Conservation (phyloP, 2,888 invertebrate genomes). For the Brachyptera putata region DNA sequence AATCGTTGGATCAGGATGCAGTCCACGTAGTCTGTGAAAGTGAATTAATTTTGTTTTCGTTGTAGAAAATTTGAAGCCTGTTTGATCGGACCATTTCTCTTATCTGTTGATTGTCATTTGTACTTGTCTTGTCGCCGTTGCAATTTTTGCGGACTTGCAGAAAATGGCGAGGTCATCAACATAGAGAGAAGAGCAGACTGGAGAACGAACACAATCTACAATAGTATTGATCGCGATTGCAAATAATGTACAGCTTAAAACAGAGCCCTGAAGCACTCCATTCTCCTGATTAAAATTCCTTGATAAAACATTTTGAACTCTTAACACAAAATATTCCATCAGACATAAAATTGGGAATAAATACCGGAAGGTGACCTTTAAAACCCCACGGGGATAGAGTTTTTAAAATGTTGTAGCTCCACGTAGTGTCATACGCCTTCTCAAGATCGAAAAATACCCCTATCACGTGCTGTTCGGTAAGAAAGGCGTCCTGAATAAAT, state of each 20-base stretch:
- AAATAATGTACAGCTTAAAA: too few relatives aligned
- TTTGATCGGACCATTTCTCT: constrained; percentile 1
- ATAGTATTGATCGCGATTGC: constrained; percentile 25
- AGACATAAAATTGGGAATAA: too few relatives aligned
- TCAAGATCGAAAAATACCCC: constrained; percentile 33
- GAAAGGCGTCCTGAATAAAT: too few relatives aligned
- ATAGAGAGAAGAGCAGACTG: constrained; percentile 17
- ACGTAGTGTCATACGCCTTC: too few relatives aligned
- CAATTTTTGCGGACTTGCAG: too few relatives aligned
- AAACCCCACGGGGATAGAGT: constrained; percentile 28
- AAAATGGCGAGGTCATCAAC: constrained; percentile 24
- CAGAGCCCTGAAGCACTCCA: too few relatives aligned
- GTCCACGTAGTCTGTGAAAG: constrained; percentile 9
- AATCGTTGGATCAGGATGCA: constrained; percentile 3
- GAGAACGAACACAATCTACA: constrained; percentile 6
- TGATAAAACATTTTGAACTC: too few relatives aligned
- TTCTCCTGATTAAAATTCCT: too few relatives aligned
- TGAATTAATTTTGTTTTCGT: constrained; percentile 19
- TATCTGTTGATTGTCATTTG: constrained; percentile 17
- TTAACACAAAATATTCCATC: too few relatives aligned
- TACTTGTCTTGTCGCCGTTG: constrained; percentile 12
- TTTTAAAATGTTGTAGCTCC: constrained; percentile 30
- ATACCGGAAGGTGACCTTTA: constrained; percentile 29
- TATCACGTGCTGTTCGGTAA: too few relatives aligned
- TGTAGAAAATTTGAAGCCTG: constrained; percentile 20